Evolutionary conservation across 2,888 invertebrate species (phyloP), one percentile per base, ranked within the genome.

Genomic region (Nycteola revayana): DNA sequence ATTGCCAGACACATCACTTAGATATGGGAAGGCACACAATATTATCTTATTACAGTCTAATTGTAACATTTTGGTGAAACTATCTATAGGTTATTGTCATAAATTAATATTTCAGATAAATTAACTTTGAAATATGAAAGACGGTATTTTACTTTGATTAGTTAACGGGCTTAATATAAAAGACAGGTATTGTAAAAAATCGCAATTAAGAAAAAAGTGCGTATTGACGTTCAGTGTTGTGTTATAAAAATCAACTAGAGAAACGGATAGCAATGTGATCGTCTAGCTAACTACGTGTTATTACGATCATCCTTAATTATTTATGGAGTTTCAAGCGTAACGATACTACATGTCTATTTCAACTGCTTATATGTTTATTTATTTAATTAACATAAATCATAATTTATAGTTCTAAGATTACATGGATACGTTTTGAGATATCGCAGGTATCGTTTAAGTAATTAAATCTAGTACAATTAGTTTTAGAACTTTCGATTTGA

Each of bases 321-420:
- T 43, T 55, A 42, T 35, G 58, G 53, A 43, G 37, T 53, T 40
- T 55, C 49, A 55, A 55, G 49, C 55, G 58, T 35, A 46, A 55
- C 55, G 49, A 25, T 33, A 43, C 28, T 49, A 46, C 43, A 36
- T 33, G 44, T 28, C 24, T 43, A 49, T 40, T 53, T 49, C 42
- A 57, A 55, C 55, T 40, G 38, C 49, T 52, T 57, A 53, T 52
- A 42, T 32, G 49, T 55, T 55, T 49, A 57, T 55, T 44, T 57
- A 57, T 42, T 57, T 57, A 57, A 55, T 57, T 55, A 55, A 42
- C 52, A 49, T 43, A 57, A 55, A 55, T 52, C 58, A 55, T 49
- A 46, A 37, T 53, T 57, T 55, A 45, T 41, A 43, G 35, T 36
- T 37, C 34, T 33, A 42, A 46, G 29, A 37, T 49, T 44, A 40